Evolutionary conservation across 2,888 invertebrate genomes (phyloP).

Genomic region (Lasioglossum morio): DNA sequence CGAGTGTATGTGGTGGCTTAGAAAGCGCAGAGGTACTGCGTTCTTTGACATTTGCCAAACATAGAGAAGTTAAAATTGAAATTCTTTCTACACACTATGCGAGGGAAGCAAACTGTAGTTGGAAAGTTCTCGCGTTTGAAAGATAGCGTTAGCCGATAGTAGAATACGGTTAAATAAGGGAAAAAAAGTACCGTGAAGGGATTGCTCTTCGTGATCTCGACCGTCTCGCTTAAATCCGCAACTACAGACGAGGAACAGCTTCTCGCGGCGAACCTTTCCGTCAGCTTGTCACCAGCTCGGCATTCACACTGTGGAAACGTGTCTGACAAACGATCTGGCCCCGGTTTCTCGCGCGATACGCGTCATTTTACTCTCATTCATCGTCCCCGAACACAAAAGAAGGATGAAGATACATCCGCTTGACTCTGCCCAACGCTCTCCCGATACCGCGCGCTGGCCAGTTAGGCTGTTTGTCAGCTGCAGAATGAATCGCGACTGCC

Average conservation of each 20-base stretch:
- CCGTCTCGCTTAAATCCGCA: background rate
- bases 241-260: background rate
- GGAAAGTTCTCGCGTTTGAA: background rate
- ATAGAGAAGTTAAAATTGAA: no score
- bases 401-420: constrained; percentile 54
- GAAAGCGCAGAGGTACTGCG: no score
- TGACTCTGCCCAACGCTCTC: constrained; percentile 5
- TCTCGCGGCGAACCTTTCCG: constrained; percentile 16
- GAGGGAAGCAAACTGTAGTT: no score
- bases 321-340: constrained; percentile 45
- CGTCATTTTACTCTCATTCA: constrained; percentile 50
- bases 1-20: no score
- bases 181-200: background rate
- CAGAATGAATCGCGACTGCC: background rate
- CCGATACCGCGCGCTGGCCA: background rate
- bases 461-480: constrained; percentile 26
- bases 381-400: constrained; percentile 35
- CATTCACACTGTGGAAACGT: constrained; percentile 23
- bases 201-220: background rate
- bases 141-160: background rate
- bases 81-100: no score
- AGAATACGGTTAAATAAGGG: background rate
- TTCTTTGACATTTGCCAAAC: no score
- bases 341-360: constrained; percentile 55
- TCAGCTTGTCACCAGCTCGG: constrained; percentile 13